Conservation (phyloP, 1,140 invertebrate species). For the Thalassaphorura encarpata region DNA sequence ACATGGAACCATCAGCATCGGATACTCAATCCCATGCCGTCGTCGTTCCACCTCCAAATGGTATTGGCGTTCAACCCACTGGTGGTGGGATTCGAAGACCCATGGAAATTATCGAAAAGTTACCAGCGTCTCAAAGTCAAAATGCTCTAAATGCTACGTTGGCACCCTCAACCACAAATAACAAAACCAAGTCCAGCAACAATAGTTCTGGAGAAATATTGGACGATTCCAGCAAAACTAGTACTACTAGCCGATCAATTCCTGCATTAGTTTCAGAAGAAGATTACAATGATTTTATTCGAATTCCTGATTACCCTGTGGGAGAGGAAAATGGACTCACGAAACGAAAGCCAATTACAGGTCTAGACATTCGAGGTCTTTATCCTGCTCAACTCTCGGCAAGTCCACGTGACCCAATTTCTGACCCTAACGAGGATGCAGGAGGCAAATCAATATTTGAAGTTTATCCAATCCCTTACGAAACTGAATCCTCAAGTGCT, state of each 20-base stretch:
- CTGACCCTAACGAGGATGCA: neutral
- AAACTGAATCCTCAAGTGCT: neutral
- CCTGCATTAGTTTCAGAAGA: neutral
- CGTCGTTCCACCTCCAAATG: slow-evolving; percentile 1
- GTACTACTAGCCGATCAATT: neutral
- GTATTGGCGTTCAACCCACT: neutral
- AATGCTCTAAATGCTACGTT: neutral
- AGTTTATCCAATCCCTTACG: slow-evolving; percentile 13
- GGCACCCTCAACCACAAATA: too few species aligned
- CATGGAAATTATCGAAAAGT: neutral
- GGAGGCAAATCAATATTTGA: neutral
- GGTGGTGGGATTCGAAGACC: slow-evolving; percentile 10
- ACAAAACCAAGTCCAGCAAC: neutral
- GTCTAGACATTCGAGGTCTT: neutral
- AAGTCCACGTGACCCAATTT: neutral
- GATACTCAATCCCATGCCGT: neutral
- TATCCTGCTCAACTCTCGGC: slow-evolving; percentile 1
- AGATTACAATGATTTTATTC: neutral
- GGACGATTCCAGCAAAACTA: neutral
- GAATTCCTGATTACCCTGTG: neutral
- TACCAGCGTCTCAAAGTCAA: too few species aligned
- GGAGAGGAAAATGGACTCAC: neutral
- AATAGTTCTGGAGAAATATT: too few species aligned
- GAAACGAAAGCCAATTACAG: neutral
- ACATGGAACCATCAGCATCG: neutral